Conservation (phyloP, 2,113 vertebrate species). For the Rhabdomys dilectus region DNA sequence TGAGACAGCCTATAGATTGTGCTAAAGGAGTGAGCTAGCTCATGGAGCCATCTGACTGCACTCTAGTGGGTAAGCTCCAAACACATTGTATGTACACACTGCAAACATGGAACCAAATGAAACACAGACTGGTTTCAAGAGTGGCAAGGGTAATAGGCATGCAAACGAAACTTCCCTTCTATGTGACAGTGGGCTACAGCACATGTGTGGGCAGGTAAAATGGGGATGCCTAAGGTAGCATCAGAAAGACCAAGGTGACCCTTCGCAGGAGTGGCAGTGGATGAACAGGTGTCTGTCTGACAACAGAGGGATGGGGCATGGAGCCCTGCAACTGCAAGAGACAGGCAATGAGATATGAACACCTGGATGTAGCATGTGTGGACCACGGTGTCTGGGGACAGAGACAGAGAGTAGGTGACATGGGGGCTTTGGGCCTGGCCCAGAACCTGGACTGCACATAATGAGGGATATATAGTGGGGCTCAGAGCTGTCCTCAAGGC, state of each 20-base stretch:
- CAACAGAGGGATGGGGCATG: neutral
- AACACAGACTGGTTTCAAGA: neutral
- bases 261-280: neutral
- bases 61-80: neutral
- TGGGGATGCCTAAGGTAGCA: neutral
- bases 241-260: neutral
- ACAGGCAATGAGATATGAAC: accelerated
- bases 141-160: neutral
- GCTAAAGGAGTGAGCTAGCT: neutral
- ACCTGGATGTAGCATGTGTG: neutral
- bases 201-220: neutral
- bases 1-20: neutral
- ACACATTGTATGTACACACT: neutral
- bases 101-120: neutral
- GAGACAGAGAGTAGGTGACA: too few species aligned
- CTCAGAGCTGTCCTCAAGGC: neutral
- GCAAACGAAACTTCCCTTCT: neutral
- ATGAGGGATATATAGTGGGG: neutral
- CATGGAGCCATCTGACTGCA: neutral
- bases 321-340: neutral
- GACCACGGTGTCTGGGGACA: neutral
- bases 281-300: neutral
- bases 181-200: neutral
- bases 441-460: neutral
- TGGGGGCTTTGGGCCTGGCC: neutral